phyloP scores from a whole-genome alignment of 2,797 vertebrate genomes.

The Myotis pilosus region DNA sequence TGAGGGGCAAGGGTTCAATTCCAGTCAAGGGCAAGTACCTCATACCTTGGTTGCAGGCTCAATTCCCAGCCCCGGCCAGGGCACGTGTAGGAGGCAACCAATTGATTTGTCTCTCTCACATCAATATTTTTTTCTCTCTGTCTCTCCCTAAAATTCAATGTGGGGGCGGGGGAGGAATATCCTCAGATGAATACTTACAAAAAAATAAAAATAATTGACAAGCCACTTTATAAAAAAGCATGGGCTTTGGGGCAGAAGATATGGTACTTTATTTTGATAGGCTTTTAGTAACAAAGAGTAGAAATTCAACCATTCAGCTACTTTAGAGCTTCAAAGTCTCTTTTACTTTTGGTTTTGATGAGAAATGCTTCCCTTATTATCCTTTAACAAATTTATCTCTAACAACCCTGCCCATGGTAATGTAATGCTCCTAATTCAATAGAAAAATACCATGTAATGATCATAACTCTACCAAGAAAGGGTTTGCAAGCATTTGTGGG shows the following conservation, averaged over 20 bases:
- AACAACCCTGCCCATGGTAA: background rate
- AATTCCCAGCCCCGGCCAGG: no score
- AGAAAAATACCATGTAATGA: background rate
- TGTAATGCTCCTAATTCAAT: conserved; percentile 38
- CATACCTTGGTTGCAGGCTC: no score
- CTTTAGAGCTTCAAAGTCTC: background rate
- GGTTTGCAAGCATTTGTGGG: background rate
- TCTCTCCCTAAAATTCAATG: no score
- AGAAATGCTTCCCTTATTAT: conserved; percentile 1
- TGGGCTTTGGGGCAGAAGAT: conserved; percentile 12
- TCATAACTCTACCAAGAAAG: conserved; percentile 36
- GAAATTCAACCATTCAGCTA: background rate
- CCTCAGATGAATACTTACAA: no score
- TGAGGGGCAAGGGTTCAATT: no score
- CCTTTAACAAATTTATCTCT: conserved; percentile 25
- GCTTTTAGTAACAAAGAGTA: conserved; percentile 33
- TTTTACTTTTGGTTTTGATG: conserved; percentile 29
- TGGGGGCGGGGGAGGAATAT: no score
- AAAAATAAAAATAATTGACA: no score
- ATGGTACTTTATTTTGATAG: background rate
- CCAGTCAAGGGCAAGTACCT: no score
- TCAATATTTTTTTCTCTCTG: no score
- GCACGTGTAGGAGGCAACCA: no score
- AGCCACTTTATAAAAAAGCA: background rate
- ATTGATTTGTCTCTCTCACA: no score